A percentile compares a stretch with the other conserved stretches of the same genome.
phyloP scores from a whole-genome alignment of 2,113 vertebrate genomes.

The Castor canadensis region DNA sequence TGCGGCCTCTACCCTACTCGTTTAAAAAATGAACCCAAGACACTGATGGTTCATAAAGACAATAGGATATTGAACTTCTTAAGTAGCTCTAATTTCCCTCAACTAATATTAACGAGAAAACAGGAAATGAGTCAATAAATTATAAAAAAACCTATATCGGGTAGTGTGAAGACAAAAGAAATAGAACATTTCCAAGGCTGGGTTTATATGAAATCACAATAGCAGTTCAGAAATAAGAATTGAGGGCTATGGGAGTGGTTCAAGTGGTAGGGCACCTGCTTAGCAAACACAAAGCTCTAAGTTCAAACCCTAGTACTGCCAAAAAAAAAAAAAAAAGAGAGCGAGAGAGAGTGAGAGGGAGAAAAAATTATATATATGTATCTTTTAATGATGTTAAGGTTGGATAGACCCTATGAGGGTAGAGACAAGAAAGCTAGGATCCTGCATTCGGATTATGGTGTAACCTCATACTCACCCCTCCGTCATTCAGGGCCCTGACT shows the following conservation, averaged over 20 bases:
- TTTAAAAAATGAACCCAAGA: background rate
- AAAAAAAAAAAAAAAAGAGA: too few relatives aligned
- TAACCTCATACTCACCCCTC: conserved; percentile 89
- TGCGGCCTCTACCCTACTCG: too few relatives aligned
- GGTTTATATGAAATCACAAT: background rate
- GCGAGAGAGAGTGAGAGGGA: too few relatives aligned
- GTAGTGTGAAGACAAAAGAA: background rate
- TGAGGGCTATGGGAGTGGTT: background rate
- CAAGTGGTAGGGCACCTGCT: too few relatives aligned
- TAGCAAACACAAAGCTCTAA: too few relatives aligned
- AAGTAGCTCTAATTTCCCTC: background rate
- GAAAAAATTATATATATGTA: too few relatives aligned
- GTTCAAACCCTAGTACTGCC: too few relatives aligned
- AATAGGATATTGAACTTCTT: background rate
- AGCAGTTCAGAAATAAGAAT: background rate
- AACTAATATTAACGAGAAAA: background rate
- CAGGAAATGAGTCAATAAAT: background rate
- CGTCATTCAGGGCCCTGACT: conserved; percentile 93
- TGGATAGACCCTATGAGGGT: background rate
- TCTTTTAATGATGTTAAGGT: background rate
- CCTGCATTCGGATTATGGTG: fast-evolving
- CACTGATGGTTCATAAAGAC: background rate
- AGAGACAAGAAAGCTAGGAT: background rate
- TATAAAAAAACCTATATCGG: background rate
- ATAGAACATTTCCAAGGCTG: background rate